Percentiles rank a stretch among this genome's conserved stretches.
These are phyloP conservation scores for Drosophila biarmipes DNA, from an alignment of 1,140 invertebrate genomes.

Conservation along the genomic window DNA sequence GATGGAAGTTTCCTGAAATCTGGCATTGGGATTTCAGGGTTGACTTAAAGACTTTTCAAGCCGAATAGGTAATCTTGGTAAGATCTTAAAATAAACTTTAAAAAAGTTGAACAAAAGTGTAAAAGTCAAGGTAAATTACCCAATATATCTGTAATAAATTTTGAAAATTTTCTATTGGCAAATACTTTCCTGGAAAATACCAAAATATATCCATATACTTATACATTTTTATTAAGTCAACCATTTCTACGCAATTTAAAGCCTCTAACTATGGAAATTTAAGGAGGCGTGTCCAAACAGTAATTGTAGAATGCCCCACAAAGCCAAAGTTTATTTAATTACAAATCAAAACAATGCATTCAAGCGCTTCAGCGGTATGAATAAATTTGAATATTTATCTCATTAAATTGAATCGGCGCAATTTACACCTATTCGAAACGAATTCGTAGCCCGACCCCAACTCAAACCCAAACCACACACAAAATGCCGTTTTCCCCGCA, in stretches of 20 bases:
- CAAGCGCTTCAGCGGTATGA: not conserved
- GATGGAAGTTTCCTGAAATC: not conserved
- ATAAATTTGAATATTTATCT: slow-evolving; percentile 44
- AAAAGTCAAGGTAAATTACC: too few species aligned
- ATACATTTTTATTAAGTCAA: not conserved
- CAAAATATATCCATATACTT: too few species aligned
- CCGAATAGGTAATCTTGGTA: too few species aligned
- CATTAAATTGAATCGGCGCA: slow-evolving; percentile 36
- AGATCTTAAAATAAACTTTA: too few species aligned
- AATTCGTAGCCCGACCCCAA: slow-evolving; percentile 11
- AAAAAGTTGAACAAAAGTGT: too few species aligned
- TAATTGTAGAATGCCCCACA: not conserved
- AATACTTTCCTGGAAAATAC: too few species aligned
- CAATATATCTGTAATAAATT: too few species aligned
- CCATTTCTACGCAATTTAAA: not conserved
- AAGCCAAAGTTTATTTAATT: slow-evolving; percentile 8
- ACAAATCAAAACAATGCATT: slow-evolving; percentile 17
- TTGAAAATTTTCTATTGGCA: too few species aligned
- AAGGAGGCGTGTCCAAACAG: too few species aligned
- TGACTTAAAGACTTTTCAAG: not conserved
- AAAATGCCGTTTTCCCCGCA: slow-evolving; percentile 30
- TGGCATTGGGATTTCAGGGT: not conserved
- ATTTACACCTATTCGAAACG: slow-evolving; percentile 32
- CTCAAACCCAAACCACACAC: slow-evolving; percentile 3
- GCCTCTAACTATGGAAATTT: too few species aligned